Percentiles rank a stretch among this genome's conserved stretches.
Conservation (phyloP, 2,888 invertebrate genomes). For the Lordiphosa fenestrarum region DNA sequence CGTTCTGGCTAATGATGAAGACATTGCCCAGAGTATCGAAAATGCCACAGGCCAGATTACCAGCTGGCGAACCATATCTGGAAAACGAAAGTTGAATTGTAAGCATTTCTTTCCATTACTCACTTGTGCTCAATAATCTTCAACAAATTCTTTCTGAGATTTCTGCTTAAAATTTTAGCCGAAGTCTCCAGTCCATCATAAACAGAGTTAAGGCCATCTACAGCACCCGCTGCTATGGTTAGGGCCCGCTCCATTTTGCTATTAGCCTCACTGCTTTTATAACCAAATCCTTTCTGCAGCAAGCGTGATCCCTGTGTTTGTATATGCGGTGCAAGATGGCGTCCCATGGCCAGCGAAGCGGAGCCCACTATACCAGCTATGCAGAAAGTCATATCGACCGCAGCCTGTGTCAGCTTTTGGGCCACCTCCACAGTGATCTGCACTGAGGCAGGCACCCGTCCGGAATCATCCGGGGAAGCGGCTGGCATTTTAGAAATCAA, state of each 20-base stretch:
- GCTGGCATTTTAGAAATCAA: slow-evolving; percentile 82
- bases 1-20: slow-evolving; percentile 84
- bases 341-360: slow-evolving; percentile 85
- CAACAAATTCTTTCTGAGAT: slow-evolving; percentile 87
- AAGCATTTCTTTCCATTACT: slow-evolving; percentile 45
- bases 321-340: slow-evolving; percentile 85
- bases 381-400: slow-evolving; percentile 86
- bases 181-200: slow-evolving; percentile 87
- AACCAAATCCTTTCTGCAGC: slow-evolving; percentile 82
- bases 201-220: slow-evolving; percentile 86
- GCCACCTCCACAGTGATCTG: slow-evolving; percentile 83
- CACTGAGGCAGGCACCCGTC: slow-evolving; percentile 81
- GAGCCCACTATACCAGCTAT: slow-evolving; percentile 83
- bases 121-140: slow-evolving; percentile 88
- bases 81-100: slow-evolving; percentile 11
- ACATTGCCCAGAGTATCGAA: slow-evolving; percentile 87
- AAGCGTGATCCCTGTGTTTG: slow-evolving; percentile 84
- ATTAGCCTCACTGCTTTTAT: slow-evolving; percentile 82
- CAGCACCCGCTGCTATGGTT: slow-evolving; percentile 86
- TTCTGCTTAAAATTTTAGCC: slow-evolving; percentile 84
- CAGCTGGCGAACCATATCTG: slow-evolving; percentile 87
- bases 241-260: slow-evolving; percentile 83
- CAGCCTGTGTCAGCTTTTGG: slow-evolving; percentile 84
- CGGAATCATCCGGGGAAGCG: slow-evolving; percentile 79
- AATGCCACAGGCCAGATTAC: slow-evolving; percentile 84